A percentile compares a stretch with the other conserved stretches of the same genome.
phyloP scores from a whole-genome alignment of 2,113 vertebrate genomes.

The Empidonax traillii region DNA sequence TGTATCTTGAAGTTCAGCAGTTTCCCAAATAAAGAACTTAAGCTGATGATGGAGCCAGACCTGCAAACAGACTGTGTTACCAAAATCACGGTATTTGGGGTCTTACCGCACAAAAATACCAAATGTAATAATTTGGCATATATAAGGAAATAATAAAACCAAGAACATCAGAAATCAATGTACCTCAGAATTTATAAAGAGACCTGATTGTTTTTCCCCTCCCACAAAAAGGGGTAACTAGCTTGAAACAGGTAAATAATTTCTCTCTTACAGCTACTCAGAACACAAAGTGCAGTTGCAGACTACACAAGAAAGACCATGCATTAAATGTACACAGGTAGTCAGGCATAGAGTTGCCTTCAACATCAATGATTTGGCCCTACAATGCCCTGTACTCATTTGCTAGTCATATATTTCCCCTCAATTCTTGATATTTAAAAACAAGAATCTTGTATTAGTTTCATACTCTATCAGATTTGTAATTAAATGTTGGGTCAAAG shows the following conservation, averaged over 20 bases:
- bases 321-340: accelerated
- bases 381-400: not conserved
- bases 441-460: not conserved
- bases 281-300: not conserved
- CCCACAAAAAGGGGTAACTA: not conserved
- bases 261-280: not conserved
- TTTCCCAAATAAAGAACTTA: not conserved
- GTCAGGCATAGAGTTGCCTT: not conserved
- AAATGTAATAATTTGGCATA: not conserved
- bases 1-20: not conserved
- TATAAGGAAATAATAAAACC: not conserved
- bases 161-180: not conserved
- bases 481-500: not conserved
- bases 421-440: not conserved
- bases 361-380: not conserved
- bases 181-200: not conserved
- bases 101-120: not conserved
- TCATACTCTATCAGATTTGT: not conserved
- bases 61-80: not conserved
- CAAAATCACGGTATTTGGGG: not conserved
- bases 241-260: not conserved
- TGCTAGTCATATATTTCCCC: not conserved
- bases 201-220: not conserved
- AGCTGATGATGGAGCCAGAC: not conserved
- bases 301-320: not conserved